A percentile compares a stretch with the other conserved stretches of the same genome.
phyloP scores from a whole-genome alignment of 2,888 invertebrate genomes.

The Crocallis elinguaria region DNA sequence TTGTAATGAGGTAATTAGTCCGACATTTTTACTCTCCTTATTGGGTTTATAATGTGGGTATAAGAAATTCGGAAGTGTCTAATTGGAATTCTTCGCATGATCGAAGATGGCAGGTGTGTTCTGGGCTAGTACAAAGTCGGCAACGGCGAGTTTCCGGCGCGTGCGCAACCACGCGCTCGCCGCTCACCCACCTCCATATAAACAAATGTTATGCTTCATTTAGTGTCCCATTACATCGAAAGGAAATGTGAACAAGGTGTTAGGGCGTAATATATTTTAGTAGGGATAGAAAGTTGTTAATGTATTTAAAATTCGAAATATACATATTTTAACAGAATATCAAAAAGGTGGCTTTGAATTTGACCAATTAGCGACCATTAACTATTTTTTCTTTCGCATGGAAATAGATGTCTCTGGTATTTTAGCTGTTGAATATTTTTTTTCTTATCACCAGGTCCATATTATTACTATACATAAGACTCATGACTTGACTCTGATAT shows the following conservation, averaged over 20 bases:
- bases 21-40: conserved; percentile 28
- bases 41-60: conserved; percentile 6
- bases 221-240: conserved; percentile 52
- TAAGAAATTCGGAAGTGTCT: conserved; percentile 34
- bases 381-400: too few relatives aligned
- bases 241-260: conserved; percentile 54
- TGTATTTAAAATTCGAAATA: not conserved
- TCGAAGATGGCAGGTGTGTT: conserved; percentile 54
- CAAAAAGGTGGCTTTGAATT: too few relatives aligned
- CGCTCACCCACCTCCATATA: conserved; percentile 42
- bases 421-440: too few relatives aligned
- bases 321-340: too few relatives aligned
- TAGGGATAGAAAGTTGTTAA: conserved; percentile 5
- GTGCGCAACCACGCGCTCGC: conserved; percentile 70
- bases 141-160: conserved; percentile 58
- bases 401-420: too few relatives aligned
- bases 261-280: not conserved
- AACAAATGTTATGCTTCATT: conserved; percentile 53
- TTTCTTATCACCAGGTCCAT: too few relatives aligned
- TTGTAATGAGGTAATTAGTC: conserved; percentile 37
- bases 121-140: conserved; percentile 54
- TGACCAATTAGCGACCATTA: too few relatives aligned
- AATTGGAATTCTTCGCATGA: conserved; percentile 61
- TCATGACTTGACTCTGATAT: too few relatives aligned
- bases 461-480: too few relatives aligned